A percentile compares a stretch with the other conserved stretches of the same genome.
phyloP scores from a whole-genome alignment of 2,888 invertebrate genomes.

The Ichneumoninae sp. region DNA sequence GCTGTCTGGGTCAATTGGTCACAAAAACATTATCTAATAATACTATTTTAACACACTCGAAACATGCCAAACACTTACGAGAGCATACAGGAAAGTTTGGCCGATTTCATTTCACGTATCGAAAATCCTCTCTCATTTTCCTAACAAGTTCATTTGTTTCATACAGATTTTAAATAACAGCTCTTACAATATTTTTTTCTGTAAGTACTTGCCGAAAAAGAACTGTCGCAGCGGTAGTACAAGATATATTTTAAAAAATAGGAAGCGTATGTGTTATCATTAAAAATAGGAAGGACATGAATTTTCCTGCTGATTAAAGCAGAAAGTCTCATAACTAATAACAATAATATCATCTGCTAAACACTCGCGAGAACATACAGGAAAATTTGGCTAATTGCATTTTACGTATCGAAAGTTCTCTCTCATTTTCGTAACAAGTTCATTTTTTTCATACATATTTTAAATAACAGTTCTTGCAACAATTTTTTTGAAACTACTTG shows the following conservation, averaged over 20 bases:
- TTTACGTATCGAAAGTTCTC: background rate
- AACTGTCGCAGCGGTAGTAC: slow-evolving; percentile 30
- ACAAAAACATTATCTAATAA: background rate
- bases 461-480: background rate
- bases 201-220: background rate
- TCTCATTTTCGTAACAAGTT: background rate
- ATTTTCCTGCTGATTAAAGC: background rate
- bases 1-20: background rate
- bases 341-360: background rate
- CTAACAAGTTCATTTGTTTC: background rate
- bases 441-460: background rate
- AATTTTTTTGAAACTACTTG: background rate
- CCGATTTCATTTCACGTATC: background rate
- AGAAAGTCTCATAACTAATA: background rate
- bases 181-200: background rate
- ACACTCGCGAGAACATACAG: background rate
- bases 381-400: background rate
- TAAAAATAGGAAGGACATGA: background rate
- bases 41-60: slow-evolving; percentile 13
- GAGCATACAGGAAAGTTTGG: background rate
- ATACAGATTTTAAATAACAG: background rate
- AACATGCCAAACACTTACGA: background rate
- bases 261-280: background rate
- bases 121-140: background rate
- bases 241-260: slow-evolving; percentile 4